These are phyloP conservation scores for Trichopoda pennipes DNA, from an alignment of 2,888 invertebrate genomes.

Conservation along the genomic window DNA sequence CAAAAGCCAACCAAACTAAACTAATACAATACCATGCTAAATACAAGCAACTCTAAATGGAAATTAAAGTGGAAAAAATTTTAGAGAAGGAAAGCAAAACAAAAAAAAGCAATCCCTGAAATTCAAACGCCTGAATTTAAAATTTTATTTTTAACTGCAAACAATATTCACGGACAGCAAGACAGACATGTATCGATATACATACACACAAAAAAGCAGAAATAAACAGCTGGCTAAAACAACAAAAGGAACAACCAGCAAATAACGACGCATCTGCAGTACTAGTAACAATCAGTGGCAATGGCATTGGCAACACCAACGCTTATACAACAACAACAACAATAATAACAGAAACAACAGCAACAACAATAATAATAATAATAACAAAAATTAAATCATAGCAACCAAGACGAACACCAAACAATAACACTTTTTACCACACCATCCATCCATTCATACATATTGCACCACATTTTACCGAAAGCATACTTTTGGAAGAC, in stretches of 20 bases:
- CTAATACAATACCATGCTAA: conserved; percentile 50
- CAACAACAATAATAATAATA: no score
- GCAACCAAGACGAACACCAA: conserved; percentile 49
- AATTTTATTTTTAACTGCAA: conserved; percentile 36
- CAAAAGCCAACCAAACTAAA: conserved; percentile 42
- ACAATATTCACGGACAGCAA: conserved; percentile 54
- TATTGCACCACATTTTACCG: conserved; percentile 46
- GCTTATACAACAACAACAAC: conserved; percentile 28
- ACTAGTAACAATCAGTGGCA: conserved; percentile 59
- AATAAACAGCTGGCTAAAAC: conserved; percentile 40
- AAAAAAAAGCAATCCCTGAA: conserved; percentile 64
- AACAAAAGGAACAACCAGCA: conserved; percentile 39
- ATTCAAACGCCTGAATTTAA: conserved; percentile 50
- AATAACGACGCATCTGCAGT: conserved; percentile 59
- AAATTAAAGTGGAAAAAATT: conserved; percentile 58
- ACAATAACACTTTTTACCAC: conserved; percentile 55
- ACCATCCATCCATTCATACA: conserved; percentile 33
- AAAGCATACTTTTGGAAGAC: conserved; percentile 44
- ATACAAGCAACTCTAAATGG: conserved; percentile 52
- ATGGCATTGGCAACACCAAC: conserved; percentile 58
- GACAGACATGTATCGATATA: background rate
- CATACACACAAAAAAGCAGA: background rate
- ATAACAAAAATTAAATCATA: conserved; percentile 21
- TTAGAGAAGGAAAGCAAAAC: no score
- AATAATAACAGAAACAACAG: no score